phyloP scores from a whole-genome alignment of 2,888 invertebrate species.

The Cantharis rufa region DNA sequence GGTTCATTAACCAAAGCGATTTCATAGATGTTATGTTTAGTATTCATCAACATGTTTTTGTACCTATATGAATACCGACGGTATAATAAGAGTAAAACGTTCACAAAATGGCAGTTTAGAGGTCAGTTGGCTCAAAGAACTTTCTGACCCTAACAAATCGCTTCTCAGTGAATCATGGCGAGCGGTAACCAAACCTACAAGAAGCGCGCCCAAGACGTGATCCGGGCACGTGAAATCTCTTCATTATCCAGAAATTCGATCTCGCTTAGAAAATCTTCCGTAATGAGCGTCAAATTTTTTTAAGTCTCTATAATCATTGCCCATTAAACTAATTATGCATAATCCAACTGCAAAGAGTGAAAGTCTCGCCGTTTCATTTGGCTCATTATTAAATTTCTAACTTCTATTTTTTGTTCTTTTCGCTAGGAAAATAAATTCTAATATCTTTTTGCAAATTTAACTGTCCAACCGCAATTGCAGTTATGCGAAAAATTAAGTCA shows the following conservation, averaged over 20 bases:
- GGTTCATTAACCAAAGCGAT: not conserved
- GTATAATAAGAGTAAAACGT: not conserved
- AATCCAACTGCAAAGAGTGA: not conserved
- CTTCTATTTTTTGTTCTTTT: not conserved
- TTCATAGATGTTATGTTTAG: constrained; percentile 1
- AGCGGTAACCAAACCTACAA: constrained; percentile 10
- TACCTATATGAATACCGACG: not conserved
- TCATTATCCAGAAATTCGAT: constrained; percentile 14
- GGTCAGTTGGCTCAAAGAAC: constrained; percentile 21
- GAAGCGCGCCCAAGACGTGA: constrained; percentile 15
- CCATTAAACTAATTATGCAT: not conserved
- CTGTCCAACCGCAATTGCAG: constrained; percentile 13
- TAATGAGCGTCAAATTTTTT: not conserved
- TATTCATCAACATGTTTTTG: not conserved
- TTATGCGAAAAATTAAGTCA: constrained; percentile 15
- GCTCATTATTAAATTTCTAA: not conserved
- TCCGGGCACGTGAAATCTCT: constrained; percentile 21
- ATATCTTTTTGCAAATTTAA: constrained; percentile 1
- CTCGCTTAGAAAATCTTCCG: not conserved
- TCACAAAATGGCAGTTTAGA: constrained; percentile 11
- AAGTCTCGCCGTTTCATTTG: not conserved
- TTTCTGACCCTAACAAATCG: constrained; percentile 18
- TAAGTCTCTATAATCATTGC: not conserved
- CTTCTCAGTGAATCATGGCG: constrained; percentile 19
- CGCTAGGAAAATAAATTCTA: not conserved